Evolutionary conservation across 2,888 invertebrate species (phyloP).

Genomic region (Polymixis lichenea): DNA sequence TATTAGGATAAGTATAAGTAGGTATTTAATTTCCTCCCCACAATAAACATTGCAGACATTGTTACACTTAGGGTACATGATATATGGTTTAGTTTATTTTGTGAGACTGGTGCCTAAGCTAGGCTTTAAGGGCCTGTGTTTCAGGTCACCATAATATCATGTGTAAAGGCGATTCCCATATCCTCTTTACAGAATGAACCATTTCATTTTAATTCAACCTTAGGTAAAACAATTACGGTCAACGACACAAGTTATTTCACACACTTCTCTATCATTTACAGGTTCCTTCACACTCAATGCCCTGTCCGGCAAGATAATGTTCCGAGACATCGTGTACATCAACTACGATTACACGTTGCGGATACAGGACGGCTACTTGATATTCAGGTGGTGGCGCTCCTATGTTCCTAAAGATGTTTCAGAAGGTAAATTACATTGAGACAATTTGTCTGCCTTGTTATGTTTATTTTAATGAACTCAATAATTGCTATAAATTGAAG

Average conservation of each 20-base stretch:
- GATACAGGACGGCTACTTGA: constrained; percentile 98
- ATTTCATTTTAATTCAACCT: neutral
- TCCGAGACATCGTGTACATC: constrained; percentile 98
- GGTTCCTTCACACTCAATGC: constrained; percentile 98
- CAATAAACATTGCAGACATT: no score
- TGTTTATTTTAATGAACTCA: neutral
- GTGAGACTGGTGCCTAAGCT: no score
- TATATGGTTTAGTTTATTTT: no score
- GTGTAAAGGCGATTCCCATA: no score
- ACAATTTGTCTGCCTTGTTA: neutral
- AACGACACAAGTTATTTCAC: neutral
- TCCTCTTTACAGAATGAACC: no score
- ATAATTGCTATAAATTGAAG: neutral
- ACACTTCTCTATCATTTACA: constrained; percentile 75
- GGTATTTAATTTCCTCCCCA: no score
- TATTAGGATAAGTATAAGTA: no score
- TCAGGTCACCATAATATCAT: no score
- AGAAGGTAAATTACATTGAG: constrained; percentile 93
- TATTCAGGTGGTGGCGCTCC: constrained; percentile 99
- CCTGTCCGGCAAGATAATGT: constrained; percentile 99
- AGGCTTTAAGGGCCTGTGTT: no score
- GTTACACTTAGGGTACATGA: no score
- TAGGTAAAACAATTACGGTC: neutral
- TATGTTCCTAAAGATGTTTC: constrained; percentile 98
- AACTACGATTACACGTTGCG: constrained; percentile 98